Evolutionary conservation across 1,140 invertebrate species (phyloP).

Genomic region (Oedothorax gibbosus): DNA sequence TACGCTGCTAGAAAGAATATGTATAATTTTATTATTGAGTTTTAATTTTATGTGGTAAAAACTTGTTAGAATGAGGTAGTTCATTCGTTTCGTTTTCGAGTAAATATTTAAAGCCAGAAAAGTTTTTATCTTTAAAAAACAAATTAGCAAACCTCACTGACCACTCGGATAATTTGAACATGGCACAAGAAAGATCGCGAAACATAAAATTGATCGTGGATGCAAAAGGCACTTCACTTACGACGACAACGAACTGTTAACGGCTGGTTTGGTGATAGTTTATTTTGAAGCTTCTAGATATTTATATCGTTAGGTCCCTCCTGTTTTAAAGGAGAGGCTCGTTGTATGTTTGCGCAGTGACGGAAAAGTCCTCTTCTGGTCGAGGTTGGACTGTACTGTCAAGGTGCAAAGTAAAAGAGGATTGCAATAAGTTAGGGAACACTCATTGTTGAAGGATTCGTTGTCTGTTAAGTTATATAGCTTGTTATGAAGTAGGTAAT

Average conservation of each 20-base stretch:
- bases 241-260: constrained; percentile 28
- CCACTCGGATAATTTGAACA: constrained; percentile 21
- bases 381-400: background rate
- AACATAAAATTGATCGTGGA: constrained; percentile 15
- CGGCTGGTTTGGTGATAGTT: constrained; percentile 39
- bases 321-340: background rate
- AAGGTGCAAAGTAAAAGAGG: background rate
- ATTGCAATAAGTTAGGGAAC: constrained; percentile 34
- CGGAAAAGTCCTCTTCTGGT: constrained; percentile 1
- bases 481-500: constrained; percentile 45
- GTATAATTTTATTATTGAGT: constrained; percentile 57
- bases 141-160: constrained; percentile 37
- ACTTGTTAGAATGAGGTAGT: constrained; percentile 43
- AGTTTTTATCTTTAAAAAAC: constrained; percentile 52
- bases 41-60: constrained; percentile 54
- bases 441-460: constrained; percentile 44
- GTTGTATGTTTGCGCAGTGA: background rate
- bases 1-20: constrained; percentile 50
- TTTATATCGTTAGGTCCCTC: constrained; percentile 24
- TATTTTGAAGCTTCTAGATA: constrained; percentile 51
- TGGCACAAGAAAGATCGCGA: constrained; percentile 20
- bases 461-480: constrained; percentile 56
- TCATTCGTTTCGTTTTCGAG: constrained; percentile 48
- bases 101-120: constrained; percentile 43
- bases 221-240: constrained; percentile 2